Evolutionary conservation across 2,797 vertebrate species (phyloP), one percentile per base, ranked within the genome.

Genomic region (Gallinago stenura): DNA sequence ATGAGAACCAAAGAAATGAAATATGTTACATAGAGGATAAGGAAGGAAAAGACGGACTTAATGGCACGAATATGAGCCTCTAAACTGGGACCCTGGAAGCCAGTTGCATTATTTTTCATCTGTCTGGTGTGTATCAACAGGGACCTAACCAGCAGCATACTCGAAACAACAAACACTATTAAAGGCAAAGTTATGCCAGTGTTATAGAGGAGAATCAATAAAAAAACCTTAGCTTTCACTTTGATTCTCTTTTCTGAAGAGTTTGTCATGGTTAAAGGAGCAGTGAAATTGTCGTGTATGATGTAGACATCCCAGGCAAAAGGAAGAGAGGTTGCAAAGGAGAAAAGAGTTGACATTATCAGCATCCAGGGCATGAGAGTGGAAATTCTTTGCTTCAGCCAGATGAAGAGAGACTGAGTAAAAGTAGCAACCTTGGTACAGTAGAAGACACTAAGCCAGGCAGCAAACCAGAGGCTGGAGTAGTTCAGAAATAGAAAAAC

Each of bases 261-360:
- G 35, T 87, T 76, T 35, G 33, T 71, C 64, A 2, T 1, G 4
- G 45, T 5, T 15, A 18, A 20, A 68, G 33, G 50, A 83, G 58
- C 30, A 62, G 68, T 80, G 72, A 76, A 48, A 18, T 83, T 79
- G 37, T 37, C 0, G 0, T 35, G 54, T 31, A 3, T 1, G 0
- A 5, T 0, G 2, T n/a, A 2, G 25, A 2, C 4, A 14, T 20
- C 1, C 43, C 15, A 92, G 45, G 4, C 1, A 0, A 76, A 80
- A 14, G 73, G 45, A 76, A 89, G 28, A 46, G 58, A 13, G 0
- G 12, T 31, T 53, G 14, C 12, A 5, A 89, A 24, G 35, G 85
- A 91, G 43, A 14, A 43, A 41, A 91, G 24, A 15, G 16, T 71
- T 9, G 82, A 93, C 10, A 25, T 62, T 58, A 83, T 37, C 58